These are phyloP conservation scores for Hedychridium roseum DNA, from an alignment of 2,888 invertebrate species.

Conservation along the genomic window DNA sequence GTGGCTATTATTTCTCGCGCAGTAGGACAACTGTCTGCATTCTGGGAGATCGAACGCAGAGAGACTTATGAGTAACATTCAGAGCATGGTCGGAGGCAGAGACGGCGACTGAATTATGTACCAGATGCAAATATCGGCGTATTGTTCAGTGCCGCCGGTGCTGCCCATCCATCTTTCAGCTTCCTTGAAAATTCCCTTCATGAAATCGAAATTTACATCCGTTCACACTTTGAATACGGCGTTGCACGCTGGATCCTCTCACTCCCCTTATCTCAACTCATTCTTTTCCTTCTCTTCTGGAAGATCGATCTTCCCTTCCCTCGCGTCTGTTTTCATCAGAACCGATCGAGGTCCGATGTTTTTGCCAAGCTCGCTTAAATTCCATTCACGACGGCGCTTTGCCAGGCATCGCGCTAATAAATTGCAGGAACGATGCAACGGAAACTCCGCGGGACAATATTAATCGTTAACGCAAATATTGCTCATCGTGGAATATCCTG, in stretches of 20 bases:
- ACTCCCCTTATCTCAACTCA: not conserved
- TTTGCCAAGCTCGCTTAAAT: no score
- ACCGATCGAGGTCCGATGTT: slow-evolving; percentile 9
- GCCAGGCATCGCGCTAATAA: no score
- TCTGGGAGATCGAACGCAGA: slow-evolving; percentile 24
- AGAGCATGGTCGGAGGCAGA: slow-evolving; percentile 35
- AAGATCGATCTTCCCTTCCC: not conserved
- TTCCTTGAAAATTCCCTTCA: slow-evolving; percentile 54
- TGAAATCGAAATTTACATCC: slow-evolving; percentile 52
- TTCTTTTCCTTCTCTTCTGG: not conserved
- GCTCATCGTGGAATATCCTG: no score
- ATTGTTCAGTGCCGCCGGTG: slow-evolving; percentile 49
- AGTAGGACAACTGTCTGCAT: slow-evolving; percentile 7
- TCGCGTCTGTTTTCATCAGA: slow-evolving; percentile 9
- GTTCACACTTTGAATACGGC: slow-evolving; percentile 47
- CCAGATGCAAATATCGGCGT: slow-evolving; percentile 55
- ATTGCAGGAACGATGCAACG: no score
- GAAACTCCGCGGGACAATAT: no score
- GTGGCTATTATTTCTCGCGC: slow-evolving; percentile 10
- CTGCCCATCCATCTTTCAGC: slow-evolving; percentile 51
- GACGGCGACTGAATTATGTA: slow-evolving; percentile 58
- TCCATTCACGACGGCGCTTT: no score
- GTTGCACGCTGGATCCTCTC: not conserved
- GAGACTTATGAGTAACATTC: slow-evolving; percentile 41
- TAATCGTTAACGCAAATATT: no score